Conservation (phyloP, 2,113 vertebrate genomes). For the Erythrocebus patas region DNA sequence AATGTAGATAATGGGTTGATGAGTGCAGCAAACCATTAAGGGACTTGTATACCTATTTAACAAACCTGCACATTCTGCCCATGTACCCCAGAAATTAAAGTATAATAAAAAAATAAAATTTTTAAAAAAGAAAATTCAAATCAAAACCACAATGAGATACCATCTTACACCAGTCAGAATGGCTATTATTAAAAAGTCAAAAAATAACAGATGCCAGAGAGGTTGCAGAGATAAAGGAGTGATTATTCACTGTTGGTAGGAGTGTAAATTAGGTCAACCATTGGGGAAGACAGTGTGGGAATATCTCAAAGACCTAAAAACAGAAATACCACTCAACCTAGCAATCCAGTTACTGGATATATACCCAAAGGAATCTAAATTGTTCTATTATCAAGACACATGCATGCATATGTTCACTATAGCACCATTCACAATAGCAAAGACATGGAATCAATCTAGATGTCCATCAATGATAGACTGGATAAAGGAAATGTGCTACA, state of each 20-base stretch:
- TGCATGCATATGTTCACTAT: background rate
- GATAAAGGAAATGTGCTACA: background rate
- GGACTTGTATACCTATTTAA: no score
- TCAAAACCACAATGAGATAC: background rate
- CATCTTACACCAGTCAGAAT: background rate
- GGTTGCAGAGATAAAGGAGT: background rate
- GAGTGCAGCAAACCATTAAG: no score
- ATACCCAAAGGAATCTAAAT: background rate
- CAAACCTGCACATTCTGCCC: no score
- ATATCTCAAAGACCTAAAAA: background rate
- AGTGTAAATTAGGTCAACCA: background rate
- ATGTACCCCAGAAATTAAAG: no score
- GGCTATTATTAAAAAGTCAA: background rate
- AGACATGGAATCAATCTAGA: background rate
- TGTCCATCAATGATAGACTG: background rate
- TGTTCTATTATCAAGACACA: background rate
- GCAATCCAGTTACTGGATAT: background rate
- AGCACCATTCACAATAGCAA: background rate
- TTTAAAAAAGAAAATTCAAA: background rate
- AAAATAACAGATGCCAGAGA: background rate
- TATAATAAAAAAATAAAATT: no score
- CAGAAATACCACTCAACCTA: background rate
- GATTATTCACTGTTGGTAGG: background rate
- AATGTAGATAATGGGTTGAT: no score
- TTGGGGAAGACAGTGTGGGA: background rate